Base-by-base conservation (phyloP, 2,113 vertebrate genomes). In the Rhynchomys soricoides region DNA sequence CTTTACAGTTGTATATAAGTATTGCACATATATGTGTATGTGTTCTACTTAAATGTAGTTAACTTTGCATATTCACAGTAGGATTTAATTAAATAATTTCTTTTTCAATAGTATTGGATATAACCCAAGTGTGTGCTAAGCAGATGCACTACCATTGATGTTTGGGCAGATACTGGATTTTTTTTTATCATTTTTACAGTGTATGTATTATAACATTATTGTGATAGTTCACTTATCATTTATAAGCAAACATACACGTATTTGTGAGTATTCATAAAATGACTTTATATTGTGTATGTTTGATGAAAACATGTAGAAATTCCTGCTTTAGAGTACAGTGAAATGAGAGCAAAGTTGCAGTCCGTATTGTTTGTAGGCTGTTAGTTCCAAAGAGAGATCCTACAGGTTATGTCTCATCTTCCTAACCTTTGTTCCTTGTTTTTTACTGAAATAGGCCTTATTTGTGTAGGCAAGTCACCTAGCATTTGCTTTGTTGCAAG, bases 61-160 rank as follows among this genome's bases (percentile, higher is more conserved):
- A 89, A 87, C 87, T 92, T 94, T 95, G 91, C 89, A 48, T 82
- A 17, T 78, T 85, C 31, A 77, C 21, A 37, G 43, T 86, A 68
- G 68, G 24, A 85, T 79, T 82, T 95, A 86, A 77, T 43, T 83
- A 83, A 87, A 57, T 57, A 83, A 62, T 79, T 93, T 45, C 43
- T 50, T 68, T 40, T 74, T 68, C 26, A 17, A 48, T 71, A 5
- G 16, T 17, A 37, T 31, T 93, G 13, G 5, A 7, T 37, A 66
- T 66, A 66, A 90, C 15, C 59, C 59, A 79, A 77, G 59, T 77
- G 21, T 10, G 3, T 75, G 45, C 81, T 77, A 77, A 64, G 7
- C 70, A 75, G 24, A 48, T 16, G 10, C 12, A 43, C 34, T 68
- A 19, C 45, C 31, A 64, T 59, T 64, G 78, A 81, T 81, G 21